Conservation (phyloP, 2,797 vertebrate genomes). For the Brachymystax lenok region DNA sequence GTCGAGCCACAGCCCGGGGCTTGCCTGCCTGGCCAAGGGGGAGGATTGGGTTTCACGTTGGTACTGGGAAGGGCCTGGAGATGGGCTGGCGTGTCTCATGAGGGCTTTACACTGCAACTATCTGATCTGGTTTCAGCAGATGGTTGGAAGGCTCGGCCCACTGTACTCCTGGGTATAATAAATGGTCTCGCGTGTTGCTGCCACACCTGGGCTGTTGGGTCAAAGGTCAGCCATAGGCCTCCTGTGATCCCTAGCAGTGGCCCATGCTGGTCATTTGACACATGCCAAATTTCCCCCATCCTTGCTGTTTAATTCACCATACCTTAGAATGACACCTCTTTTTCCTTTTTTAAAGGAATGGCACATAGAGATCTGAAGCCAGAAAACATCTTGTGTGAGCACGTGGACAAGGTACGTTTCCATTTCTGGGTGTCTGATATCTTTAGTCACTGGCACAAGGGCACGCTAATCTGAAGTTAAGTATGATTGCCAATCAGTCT, state of each 20-base stretch:
- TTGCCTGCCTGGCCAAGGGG: not conserved
- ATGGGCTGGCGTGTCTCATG: not conserved
- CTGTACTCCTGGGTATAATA: constrained; percentile 15
- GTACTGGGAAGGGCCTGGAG: not conserved
- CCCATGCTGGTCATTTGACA: constrained; percentile 31
- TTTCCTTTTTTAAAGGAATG: constrained; percentile 78
- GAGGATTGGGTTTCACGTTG: not conserved
- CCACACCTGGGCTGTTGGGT: constrained; percentile 10
- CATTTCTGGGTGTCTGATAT: not conserved
- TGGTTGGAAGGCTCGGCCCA: constrained; percentile 16
- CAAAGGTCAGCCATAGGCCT: constrained; percentile 17
- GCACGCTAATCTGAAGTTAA: constrained; percentile 3
- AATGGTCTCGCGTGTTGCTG: constrained; percentile 8
- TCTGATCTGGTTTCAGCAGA: constrained; percentile 15
- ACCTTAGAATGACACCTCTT: not conserved
- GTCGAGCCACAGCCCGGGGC: not conserved
- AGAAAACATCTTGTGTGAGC: constrained; percentile 96
- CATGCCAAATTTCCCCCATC: constrained; percentile 6
- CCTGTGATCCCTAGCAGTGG: constrained; percentile 34
- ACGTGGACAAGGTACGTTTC: constrained; percentile 84
- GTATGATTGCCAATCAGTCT: not conserved
- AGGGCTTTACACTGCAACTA: not conserved
- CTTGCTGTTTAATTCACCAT: constrained; percentile 2
- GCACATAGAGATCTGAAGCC: constrained; percentile 97
- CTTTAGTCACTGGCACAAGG: constrained; percentile 4